Evolutionary conservation across 1,140 invertebrate genomes (phyloP), one percentile per base, ranked within the genome.

Genomic region (Calephelis nemesis): DNA sequence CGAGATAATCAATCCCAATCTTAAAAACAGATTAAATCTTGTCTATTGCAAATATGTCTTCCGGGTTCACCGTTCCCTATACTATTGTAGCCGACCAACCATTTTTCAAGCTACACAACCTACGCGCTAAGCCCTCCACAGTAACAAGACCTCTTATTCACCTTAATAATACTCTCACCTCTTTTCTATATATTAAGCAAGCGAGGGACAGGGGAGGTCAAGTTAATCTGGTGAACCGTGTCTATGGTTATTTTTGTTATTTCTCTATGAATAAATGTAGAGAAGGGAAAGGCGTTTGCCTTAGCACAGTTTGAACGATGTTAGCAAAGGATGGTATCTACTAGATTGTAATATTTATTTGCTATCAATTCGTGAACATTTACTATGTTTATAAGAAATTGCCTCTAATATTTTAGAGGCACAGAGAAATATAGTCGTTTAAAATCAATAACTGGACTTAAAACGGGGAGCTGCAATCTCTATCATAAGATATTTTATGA

Each of bases 241-340:
- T 79, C 78, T 87, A 87, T 88, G 84, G 87, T 76, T 88, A 90
- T 90, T 88, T 90, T 90, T 90, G 84, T 85, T 88, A 90, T 90
- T 89, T 89, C 85, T 85, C 84, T 88, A 88, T 88, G 86, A 88
- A 90, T 90, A 88, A 88, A 87, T 88, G 84, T 79, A 82, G 62
- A 63, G 62, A 89, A 89, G 84, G 83, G 87, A 90, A 90, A 90
- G 88, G 87, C 82, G 88, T 84, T 90, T 78, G 82, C 88, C 88
- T 90, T 89, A 90, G 84, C 88, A 90, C 86, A 88, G 80, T 89
- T 90, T 73, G 85, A 77, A 80, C 81, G 84, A 88, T 90, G 84
- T 81, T 81, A 81, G 82, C 76, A 78, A 81, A 83, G 84, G 88
- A 90, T 90, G 83, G 74, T 85, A 85, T 85, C 79, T 83, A 69